Evolutionary conservation across 2,888 invertebrate genomes (phyloP).

Genomic region (Spodoptera picta): DNA sequence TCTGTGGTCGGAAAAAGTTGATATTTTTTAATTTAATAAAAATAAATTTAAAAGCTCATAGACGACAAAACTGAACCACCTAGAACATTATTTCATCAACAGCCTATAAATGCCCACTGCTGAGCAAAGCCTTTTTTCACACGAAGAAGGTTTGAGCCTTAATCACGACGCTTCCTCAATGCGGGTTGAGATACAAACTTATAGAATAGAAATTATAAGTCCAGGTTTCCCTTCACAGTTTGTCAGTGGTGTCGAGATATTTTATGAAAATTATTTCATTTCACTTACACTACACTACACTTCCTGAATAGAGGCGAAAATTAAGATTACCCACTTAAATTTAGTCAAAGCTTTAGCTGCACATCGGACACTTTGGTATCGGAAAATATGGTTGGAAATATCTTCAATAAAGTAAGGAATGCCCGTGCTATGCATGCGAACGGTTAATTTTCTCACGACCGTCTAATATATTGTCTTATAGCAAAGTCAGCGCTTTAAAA

Average conservation of each 20-base stretch:
- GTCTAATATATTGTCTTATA: constrained; percentile 5
- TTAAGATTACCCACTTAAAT: constrained; percentile 4
- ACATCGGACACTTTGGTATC: not conserved
- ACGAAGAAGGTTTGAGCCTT: no score
- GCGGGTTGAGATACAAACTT: no score
- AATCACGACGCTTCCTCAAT: no score
- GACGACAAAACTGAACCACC: no score
- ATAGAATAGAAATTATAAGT: no score
- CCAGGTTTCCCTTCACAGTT: no score
- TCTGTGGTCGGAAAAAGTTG: constrained; percentile 23
- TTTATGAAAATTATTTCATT: no score
- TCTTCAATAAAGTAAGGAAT: not conserved
- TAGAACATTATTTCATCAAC: no score
- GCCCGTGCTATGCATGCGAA: constrained; percentile 7
- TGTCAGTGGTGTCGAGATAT: no score
- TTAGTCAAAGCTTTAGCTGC: not conserved
- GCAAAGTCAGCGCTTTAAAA: not conserved
- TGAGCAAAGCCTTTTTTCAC: no score
- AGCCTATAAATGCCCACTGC: no score
- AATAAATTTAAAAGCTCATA: constrained; percentile 10
- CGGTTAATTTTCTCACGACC: constrained; percentile 1
- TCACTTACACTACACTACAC: no score
- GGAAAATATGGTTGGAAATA: constrained; percentile 18
- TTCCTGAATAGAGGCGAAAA: not conserved
- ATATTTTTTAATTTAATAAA: constrained; percentile 16